These are phyloP conservation scores for Tringa solitaria DNA, from an alignment of 2,113 vertebrate genomes.

Conservation along the genomic window DNA sequence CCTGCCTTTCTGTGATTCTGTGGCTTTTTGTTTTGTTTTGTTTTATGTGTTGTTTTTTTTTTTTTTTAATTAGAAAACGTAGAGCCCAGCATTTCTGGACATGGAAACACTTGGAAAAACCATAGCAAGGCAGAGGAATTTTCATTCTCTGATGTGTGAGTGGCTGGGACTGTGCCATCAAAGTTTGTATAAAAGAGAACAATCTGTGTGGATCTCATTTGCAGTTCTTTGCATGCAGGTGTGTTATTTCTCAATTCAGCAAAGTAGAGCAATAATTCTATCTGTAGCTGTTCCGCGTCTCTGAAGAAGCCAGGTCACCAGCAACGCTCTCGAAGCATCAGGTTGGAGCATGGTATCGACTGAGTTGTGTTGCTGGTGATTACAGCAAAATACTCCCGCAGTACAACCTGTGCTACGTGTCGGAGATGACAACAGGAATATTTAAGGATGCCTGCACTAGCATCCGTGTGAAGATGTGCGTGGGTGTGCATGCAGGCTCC, in stretches of 20 bases:
- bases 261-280: neutral
- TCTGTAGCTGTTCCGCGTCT: neutral
- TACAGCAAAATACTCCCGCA: neutral
- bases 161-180: neutral
- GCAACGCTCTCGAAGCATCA: neutral
- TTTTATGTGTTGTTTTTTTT: neutral
- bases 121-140: neutral
- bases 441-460: neutral
- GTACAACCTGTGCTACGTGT: accelerated
- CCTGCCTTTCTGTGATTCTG: neutral
- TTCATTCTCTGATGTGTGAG: neutral
- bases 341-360: neutral
- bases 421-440: neutral
- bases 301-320: neutral
- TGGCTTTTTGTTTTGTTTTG: neutral
- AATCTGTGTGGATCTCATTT: neutral
- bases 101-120: neutral
- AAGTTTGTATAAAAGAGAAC: neutral
- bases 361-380: neutral
- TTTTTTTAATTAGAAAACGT: neutral
- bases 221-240: neutral
- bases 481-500: neutral
- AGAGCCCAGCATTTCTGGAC: neutral
- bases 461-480: neutral
- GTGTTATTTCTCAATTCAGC: neutral